Base-by-base conservation (phyloP, 2,888 invertebrate genomes). In the Amorpha juglandis region DNA sequence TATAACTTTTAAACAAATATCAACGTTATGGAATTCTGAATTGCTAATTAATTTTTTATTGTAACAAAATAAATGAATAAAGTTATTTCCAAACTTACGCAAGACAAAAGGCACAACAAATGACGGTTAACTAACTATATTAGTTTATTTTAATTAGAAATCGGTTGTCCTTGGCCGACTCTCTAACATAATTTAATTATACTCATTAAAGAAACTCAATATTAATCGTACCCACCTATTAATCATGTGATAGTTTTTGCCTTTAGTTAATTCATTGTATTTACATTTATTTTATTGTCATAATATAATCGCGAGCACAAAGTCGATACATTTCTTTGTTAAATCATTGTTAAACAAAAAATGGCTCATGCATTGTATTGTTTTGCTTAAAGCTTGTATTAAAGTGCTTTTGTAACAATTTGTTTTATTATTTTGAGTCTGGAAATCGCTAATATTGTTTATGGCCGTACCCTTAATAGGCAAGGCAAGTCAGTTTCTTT, bases 191-290 rank as follows among this genome's bases (percentile, higher is more conserved):
- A 8, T 63, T 12, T 63, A 47, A 47, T 48, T 63, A 33, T 63
- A 48, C 27, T 52, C 53, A 63, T 19, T 65, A 50, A 50, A 63
- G 7, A 27, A 42, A 48, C 35, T 52, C 19, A 51, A 62, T 69
- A 55, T 63, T 64, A 65, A 69, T 69, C 69, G 50, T 16, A 73
- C 81, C 82, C 79, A 80, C 81, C 81, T 72, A 65, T 66, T 72
- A 76, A 81, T 78, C 74, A 77, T 81, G 80, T 81, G 78, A 80
- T 82, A 80, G 70, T 69, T 3, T 27, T 19, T 42, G 58, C 67
- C 69, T 69, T 71, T 70, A 67, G 71, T 64, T 71, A 64, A 16
- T 58, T 68, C 64, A 69, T 68, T 69, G 64, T 68, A 74, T 67
- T 69, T 66, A 67, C 21, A 65, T 52, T 48, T 21, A 11, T 11